Base-by-base conservation (phyloP, 1,140 invertebrate species). In the Elysia chlorotica region DNA sequence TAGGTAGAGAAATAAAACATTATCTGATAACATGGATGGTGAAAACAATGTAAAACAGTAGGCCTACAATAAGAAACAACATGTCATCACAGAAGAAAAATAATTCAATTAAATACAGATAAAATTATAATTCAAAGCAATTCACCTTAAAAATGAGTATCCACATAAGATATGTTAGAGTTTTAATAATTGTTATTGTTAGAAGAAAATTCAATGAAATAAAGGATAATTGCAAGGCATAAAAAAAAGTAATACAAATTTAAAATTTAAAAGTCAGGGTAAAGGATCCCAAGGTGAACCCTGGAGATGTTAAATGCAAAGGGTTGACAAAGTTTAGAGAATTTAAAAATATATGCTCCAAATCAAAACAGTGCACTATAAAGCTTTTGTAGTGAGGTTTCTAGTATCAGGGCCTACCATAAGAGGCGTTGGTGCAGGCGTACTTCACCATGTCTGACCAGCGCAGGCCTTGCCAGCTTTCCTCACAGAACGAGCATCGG, bases 401-500 rank as follows among this genome's bases (percentile, higher is more conserved):
- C 17, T 6, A 17, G 25, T 59, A 63, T 5, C 19, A 23, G 5
- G 23, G 61, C 65, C 30, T 63, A 78, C 76, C 74, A 63, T 74
- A 56, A 10, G 74, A 41, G 23, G 76, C 54, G 37, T 78, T 78
- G 0, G 36, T 59, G 57, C 77, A 78, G 37, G 77, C 72, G 59
- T 61, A 75, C 28, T 71, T 74, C 56, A 74, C 68, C 19, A 72
- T 54, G 5, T 74, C 66, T n/a, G 61, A 31, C 77, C 76, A 78
- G n/a, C 54, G 38, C 25, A 74, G 70, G 4, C 73, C 68, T 23
- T 65, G 36, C 74, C 72, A 76, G 14, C 33, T 48, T 28, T 78
- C 72, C 59, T 78, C 77, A 54, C 77, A 78, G 19, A 23, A 37
- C 21, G 71, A 62, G 61, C 74, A 76, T 17, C 77, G 74, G 56